Evolutionary conservation across 2,797 vertebrate genomes (phyloP).

Genomic region (Parauchenoglanis ngamensis): DNA sequence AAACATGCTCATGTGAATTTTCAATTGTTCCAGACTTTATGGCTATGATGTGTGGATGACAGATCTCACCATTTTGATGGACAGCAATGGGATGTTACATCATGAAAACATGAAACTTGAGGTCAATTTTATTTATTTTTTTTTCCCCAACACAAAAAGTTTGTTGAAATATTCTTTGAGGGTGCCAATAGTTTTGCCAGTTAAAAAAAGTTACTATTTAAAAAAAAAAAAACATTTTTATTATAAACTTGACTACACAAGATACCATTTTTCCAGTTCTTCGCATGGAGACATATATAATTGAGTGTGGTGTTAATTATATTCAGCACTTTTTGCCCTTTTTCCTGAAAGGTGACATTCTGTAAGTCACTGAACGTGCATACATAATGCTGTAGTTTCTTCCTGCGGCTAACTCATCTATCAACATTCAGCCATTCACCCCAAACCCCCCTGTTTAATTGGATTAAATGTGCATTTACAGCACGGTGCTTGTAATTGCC

Average conservation of each 20-base stretch:
- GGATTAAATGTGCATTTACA: constrained; percentile 61
- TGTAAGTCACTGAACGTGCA: neutral
- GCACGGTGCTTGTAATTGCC: constrained; percentile 61
- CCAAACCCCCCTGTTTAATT: constrained; percentile 58
- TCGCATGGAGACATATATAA: neutral
- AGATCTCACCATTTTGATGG: neutral
- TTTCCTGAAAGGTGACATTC: neutral
- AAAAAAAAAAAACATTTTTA: neutral
- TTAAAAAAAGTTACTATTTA: neutral
- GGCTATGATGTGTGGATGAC: neutral
- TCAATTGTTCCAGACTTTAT: neutral
- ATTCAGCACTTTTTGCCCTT: neutral
- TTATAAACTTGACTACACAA: neutral
- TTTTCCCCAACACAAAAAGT: neutral
- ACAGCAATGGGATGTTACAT: neutral
- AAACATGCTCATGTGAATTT: neutral
- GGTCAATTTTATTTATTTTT: neutral
- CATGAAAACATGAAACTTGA: neutral
- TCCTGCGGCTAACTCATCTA: constrained; percentile 3
- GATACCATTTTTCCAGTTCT: neutral
- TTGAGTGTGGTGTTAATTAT: neutral
- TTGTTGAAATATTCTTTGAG: neutral
- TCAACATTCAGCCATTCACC: constrained; percentile 53
- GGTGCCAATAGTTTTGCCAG: neutral
- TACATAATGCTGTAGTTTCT: neutral